Evolutionary conservation across 2,797 vertebrate genomes (phyloP), one percentile per base, ranked within the genome.

Genomic region (Lates japonicus): DNA sequence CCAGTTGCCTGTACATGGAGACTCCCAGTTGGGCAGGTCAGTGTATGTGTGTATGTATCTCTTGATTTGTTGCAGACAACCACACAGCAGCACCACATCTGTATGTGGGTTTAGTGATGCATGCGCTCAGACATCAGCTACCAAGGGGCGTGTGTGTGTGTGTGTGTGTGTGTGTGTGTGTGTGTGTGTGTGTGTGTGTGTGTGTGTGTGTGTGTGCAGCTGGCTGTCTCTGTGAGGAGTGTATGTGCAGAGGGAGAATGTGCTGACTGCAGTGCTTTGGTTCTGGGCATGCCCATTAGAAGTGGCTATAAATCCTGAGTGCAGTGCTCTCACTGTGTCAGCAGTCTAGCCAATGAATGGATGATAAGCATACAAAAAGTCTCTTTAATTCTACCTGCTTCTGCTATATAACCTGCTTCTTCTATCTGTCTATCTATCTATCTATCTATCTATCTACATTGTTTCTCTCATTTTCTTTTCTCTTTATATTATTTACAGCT

Each of bases 351-450:
- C 92, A 97, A 97, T 95, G 95, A 97, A 96, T 95, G 96, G 96
- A 96, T 96, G 96, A 96, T 96, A 97, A 97, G n/a, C n/a, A n/a
- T n/a, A 96, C 70, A 93, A 95, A 90, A 96, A 96, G 94, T 94
- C 95, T 95, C 93, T 95, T 94, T 96, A 94, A 96, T 96, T 96
- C 91, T 93, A 90, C 94, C 93, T 94, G 83, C 94, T 92, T 83
- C 82, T 82, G 63, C 83, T 92, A 89, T 86, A 17, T 80, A 12
- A 84, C 87, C 25, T 29, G 25, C 25, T 29, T 29, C 25, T 29
- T 29, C 25, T 29, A 29, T n/a, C n/a, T n/a, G n/a, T 59, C 42
- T 55, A 31, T 55, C 73, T 85, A 48, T 84, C 70, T 67, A 62
- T 80, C 76, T 86, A 52, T 76, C 77, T 65, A 33, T 55, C 33